A percentile compares a stretch with the other conserved stretches of the same genome.
Conservation (phyloP, 2,113 vertebrate genomes). For the Semicossyphus pulcher region DNA sequence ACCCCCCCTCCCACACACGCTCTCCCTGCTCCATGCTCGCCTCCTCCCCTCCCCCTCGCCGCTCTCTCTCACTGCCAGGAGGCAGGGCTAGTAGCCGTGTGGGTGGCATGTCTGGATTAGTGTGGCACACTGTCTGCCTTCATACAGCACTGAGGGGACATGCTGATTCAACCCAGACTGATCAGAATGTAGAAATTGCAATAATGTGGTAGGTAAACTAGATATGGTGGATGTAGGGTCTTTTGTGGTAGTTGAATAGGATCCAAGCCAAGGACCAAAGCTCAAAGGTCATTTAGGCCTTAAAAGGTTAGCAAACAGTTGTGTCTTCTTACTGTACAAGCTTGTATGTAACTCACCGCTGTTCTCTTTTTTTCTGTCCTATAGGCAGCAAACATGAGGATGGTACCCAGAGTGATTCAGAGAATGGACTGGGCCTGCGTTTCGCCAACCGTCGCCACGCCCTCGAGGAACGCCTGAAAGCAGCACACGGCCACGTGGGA, state of each 20-base stretch:
- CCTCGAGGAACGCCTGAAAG: slow-evolving; percentile 91
- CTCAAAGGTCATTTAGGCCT: slow-evolving; percentile 13
- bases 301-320: slow-evolving; percentile 15
- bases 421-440: slow-evolving; percentile 90
- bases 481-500: slow-evolving; percentile 77
- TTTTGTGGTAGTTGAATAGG: neutral
- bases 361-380: slow-evolving; percentile 11
- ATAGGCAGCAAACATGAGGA: slow-evolving; percentile 97
- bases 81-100: slow-evolving; percentile 62
- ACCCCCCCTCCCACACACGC: neutral
- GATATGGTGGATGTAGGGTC: neutral
- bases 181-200: slow-evolving; percentile 35
- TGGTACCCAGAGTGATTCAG: slow-evolving; percentile 97
- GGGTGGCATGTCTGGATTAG: slow-evolving; percentile 74
- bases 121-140: slow-evolving; percentile 56
- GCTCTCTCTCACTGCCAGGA: slow-evolving; percentile 34
- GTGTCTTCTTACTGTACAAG: neutral
- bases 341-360: neutral
- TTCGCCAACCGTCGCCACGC: slow-evolving; percentile 88
- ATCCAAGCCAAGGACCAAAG: neutral
- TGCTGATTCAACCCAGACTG: slow-evolving; percentile 40
- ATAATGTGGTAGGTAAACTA: slow-evolving; percentile 31
- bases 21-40: slow-evolving; percentile 24
- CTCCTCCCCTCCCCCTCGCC: slow-evolving; percentile 52
- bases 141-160: slow-evolving; percentile 33